A percentile compares a stretch with the other conserved stretches of the same genome.
phyloP scores from a whole-genome alignment of 2,888 invertebrate species.

The Tortricodes alternella region DNA sequence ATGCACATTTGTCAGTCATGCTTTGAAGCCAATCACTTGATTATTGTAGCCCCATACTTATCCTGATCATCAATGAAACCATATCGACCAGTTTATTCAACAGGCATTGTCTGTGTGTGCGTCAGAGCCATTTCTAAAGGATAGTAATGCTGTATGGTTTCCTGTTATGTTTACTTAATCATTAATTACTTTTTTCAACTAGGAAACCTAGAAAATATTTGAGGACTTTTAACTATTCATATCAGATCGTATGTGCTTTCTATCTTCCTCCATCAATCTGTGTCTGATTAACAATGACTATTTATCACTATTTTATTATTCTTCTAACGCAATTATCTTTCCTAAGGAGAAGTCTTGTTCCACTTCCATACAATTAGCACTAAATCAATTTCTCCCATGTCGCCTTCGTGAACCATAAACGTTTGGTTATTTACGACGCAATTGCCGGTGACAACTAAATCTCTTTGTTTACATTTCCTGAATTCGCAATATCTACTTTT shows the following conservation, averaged over 20 bases:
- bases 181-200: background rate
- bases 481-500: background rate
- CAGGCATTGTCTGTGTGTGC: constrained; percentile 51
- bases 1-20: background rate
- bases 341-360: too few relatives aligned
- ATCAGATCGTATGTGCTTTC: too few relatives aligned
- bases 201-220: too few relatives aligned
- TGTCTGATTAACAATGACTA: too few relatives aligned
- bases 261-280: too few relatives aligned
- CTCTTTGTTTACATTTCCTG: constrained; percentile 6
- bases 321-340: too few relatives aligned
- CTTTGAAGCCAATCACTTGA: constrained; percentile 4
- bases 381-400: constrained; percentile 14
- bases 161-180: constrained; percentile 23
- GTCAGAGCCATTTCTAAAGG: constrained; percentile 44
- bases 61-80: constrained; percentile 49
- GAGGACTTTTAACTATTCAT: too few relatives aligned
- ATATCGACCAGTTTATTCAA: constrained; percentile 39
- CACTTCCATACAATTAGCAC: constrained; percentile 12
- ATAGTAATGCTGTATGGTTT: constrained; percentile 36
- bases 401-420: background rate
- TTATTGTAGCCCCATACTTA: constrained; percentile 35
- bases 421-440: background rate
- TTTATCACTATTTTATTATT: too few relatives aligned
- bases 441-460: background rate